These are phyloP conservation scores for Neotoxoptera formosana DNA, from an alignment of 1,140 invertebrate species.

Conservation along the genomic window DNA sequence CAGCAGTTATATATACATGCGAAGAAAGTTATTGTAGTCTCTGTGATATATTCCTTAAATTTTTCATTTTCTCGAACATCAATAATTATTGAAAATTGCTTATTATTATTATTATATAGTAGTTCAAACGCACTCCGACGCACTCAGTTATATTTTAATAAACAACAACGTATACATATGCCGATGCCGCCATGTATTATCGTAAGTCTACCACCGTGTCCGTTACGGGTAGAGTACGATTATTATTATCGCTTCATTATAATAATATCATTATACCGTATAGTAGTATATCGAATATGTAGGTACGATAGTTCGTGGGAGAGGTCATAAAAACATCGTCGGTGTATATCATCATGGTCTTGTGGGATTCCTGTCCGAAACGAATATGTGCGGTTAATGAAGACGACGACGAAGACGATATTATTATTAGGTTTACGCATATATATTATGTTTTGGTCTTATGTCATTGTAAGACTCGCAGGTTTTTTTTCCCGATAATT, in stretches of 20 bases:
- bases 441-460: not conserved
- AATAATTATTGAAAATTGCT: no score
- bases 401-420: not conserved
- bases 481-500: not conserved
- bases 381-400: conserved; percentile 47
- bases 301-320: conserved; percentile 17
- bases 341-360: not conserved
- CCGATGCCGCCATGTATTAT: not conserved
- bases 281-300: no score
- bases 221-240: not conserved
- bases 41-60: not conserved
- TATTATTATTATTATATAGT: no score
- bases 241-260: not conserved
- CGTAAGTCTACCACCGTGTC: not conserved
- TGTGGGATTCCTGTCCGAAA: not conserved
- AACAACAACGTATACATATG: not conserved
- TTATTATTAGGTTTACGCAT: not conserved
- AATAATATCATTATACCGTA: not conserved
- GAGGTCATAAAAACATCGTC: not conserved
- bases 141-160: not conserved
- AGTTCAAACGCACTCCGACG: no score
- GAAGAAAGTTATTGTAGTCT: not conserved
- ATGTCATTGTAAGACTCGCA: not conserved
- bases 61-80: not conserved
- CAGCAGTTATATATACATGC: no score